A percentile compares a stretch with the other conserved stretches of the same genome.
These are phyloP conservation scores for Spilarctia lutea DNA, from an alignment of 2,888 invertebrate genomes.

Conservation along the genomic window DNA sequence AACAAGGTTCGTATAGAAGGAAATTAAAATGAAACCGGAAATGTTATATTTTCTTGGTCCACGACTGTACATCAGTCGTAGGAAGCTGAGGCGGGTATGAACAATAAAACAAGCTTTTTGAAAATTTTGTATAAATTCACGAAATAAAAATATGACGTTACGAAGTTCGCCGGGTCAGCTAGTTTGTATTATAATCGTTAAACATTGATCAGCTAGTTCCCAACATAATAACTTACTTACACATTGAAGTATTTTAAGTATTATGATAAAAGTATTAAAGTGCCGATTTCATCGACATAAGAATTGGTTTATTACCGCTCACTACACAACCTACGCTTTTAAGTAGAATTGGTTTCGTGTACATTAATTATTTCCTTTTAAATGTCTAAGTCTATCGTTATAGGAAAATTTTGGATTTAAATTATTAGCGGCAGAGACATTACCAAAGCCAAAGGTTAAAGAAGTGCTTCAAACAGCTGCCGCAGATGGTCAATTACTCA, in stretches of 20 bases:
- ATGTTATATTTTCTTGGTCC: no score
- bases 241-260: neutral
- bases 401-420: neutral
- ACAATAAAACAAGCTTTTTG: no score
- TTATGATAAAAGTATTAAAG: neutral
- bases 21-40: no score
- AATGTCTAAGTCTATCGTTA: neutral
- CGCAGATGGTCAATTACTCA: constrained; percentile 7
- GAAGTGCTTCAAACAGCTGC: neutral
- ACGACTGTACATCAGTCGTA: no score
- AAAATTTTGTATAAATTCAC: no score
- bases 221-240: neutral
- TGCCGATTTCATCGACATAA: neutral
- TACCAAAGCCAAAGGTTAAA: constrained; percentile 13
- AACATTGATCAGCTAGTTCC: neutral
- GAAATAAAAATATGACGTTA: no score
- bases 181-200: neutral
- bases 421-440: constrained; percentile 1
- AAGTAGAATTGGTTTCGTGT: no score
- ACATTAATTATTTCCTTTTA: no score
- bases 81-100: no score
- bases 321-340: neutral
- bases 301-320: neutral
- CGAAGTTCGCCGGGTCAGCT: no score
- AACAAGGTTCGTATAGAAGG: no score